Evolutionary conservation across 1,140 invertebrate genomes (phyloP), one percentile per base, ranked within the genome.

Genomic region (Aphis craccivora): DNA sequence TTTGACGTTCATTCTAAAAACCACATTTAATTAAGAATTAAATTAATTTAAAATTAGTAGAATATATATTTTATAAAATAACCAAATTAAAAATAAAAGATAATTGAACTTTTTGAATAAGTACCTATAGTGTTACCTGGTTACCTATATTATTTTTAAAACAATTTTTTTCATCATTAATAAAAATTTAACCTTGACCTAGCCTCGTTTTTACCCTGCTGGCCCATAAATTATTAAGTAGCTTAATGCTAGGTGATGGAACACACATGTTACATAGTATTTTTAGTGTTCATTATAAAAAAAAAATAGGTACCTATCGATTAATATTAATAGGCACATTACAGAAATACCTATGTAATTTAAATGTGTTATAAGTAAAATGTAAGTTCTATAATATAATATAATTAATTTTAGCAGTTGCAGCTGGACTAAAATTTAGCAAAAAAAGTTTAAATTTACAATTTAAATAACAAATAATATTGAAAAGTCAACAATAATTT

Each of bases 1-100:
- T 94, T 94, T 96, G 96, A 94, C 96, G 95, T 94, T 96, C 96
- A 93, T 94, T 92, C 93, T 91, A 53, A 43, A 76, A 86, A 89
- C 53, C 35, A 89, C 20, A 53, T 37, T 53, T 55, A 53, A 30
- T 89, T 89, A 55, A 89, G 2, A 53, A 37, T 89, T 53, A 37
- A 30, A 89, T 88, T 37, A n/a, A 6, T 87, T 35, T 25, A 5
- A 87, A 87, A 87, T 87, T n/a, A 25, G 4, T 20, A 87, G 18
- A 87, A 86, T 45, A 48, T 30, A 86, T 48, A 35, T 87, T 9
- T 18, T 7, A 9, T 3, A 87, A 23, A 48, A 18, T 6, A 30
- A 40, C 40, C 22, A 4, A 86, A 86, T 86, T 84, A 30, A 86
- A 86, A 30, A 81, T 51, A 81, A 83, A 83, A 35, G 22, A 22